phyloP scores from a whole-genome alignment of 2,113 vertebrate species.

The Struthio camelus region DNA sequence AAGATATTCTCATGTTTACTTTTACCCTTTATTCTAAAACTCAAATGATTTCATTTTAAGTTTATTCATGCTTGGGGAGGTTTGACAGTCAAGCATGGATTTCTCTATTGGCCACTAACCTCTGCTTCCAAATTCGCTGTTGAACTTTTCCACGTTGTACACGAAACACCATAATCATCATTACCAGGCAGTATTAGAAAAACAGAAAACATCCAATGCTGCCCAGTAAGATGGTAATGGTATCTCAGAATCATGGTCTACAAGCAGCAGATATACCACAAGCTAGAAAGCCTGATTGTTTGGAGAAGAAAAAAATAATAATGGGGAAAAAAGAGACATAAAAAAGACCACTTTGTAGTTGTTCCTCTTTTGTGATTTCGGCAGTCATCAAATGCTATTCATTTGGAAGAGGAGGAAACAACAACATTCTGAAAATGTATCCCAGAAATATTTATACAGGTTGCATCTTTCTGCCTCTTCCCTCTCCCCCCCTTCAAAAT shows the following conservation, averaged over 20 bases:
- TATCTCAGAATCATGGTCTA: conserved; percentile 68
- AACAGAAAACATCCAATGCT: conserved; percentile 95
- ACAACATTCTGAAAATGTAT: not conserved
- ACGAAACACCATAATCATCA: conserved; percentile 92
- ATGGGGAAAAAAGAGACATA: not conserved
- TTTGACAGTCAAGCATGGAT: not conserved
- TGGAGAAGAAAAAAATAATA: not conserved
- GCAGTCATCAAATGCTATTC: not conserved
- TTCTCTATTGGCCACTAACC: not conserved
- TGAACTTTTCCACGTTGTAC: conserved; percentile 51
- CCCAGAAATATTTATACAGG: not conserved
- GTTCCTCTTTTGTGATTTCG: not conserved
- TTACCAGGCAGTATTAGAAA: conserved; percentile 99
- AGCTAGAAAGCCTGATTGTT: not conserved
- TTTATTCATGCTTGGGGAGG: not conserved
- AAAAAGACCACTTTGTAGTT: not conserved
- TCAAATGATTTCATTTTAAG: not conserved
- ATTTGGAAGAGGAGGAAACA: not conserved
- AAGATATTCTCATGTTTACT: not conserved
- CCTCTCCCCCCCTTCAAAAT: not conserved
- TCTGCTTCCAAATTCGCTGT: not conserved
- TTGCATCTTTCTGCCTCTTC: not conserved
- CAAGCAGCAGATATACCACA: not conserved
- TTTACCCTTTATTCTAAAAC: not conserved
- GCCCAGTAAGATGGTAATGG: conserved; percentile 98